Evolutionary conservation across 2,888 invertebrate species (phyloP), one percentile per base, ranked within the genome.

Genomic region (Aelia acuminata): DNA sequence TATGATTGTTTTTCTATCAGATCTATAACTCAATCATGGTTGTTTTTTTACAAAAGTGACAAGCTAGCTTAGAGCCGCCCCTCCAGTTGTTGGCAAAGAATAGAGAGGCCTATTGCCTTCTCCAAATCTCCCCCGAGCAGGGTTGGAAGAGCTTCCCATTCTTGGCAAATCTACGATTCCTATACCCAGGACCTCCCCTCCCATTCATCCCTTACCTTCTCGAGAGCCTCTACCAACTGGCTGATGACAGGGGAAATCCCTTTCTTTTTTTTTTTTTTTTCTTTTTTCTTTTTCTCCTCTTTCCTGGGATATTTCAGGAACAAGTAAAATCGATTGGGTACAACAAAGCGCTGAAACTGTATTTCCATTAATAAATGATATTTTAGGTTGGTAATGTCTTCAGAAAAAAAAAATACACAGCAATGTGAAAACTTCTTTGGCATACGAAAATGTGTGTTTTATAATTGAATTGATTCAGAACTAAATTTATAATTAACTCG

Each of bases 151-250:
- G 63, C 3, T 4, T 53, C 63, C 63, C 63, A 70, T 70, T 70
- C 63, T 70, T 70, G 63, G 63, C 63, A 70, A 70, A 70, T 70
- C 18, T 35, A 70, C 63, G 63, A 70, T 70, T 70, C 63, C 63
- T 70, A 70, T 70, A 31, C 31, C 31, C 5, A 15, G 11, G 57
- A 7, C 31, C 1, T 1, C 18, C 63, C 63, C 5, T 35, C 18
- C 63, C 63, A 70, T 70, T 70, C 63, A 70, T 70, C 63, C 63
- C 63, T 70, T 70, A 70, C 63, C 63, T 70, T 70, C 63, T 70
- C 35, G 63, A 70, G 63, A 22, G 63, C 63, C 63, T 57, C 63
- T 35, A 70, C 31, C 31, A 70, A 70, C 31, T 35, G 63, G 18
- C 63, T 35, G 63, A 70, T 70, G 63, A 70, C 63, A 70, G 31